A percentile compares a stretch with the other conserved stretches of the same genome.
These are phyloP conservation scores for Crossocerus cetratus DNA, from an alignment of 2,888 invertebrate genomes.

Conservation along the genomic window DNA sequence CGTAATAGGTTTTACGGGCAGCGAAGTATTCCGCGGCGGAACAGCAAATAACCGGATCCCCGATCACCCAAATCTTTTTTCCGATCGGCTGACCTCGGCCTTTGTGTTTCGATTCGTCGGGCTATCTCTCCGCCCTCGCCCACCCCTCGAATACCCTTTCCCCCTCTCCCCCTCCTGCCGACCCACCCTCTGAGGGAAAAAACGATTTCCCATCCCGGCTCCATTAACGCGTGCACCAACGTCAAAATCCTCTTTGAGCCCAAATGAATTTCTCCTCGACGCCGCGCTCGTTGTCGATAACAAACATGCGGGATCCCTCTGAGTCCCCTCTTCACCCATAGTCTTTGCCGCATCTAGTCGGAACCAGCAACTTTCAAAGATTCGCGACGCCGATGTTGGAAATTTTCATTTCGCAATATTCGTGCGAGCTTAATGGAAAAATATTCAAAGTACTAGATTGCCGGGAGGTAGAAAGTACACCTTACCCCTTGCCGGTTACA, in stretches of 20 bases:
- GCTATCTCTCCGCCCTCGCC: background rate
- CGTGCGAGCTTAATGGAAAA: no score
- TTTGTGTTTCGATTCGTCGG: constrained; percentile 1
- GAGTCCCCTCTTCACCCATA: no score
- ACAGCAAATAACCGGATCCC: background rate
- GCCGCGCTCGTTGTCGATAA: constrained; percentile 24
- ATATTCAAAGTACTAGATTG: no score
- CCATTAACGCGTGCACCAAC: constrained; percentile 17
- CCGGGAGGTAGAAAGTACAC: no score
- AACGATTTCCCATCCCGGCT: constrained; percentile 10
- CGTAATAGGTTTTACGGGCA: background rate
- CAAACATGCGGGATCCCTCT: constrained; percentile 9
- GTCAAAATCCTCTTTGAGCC: constrained; percentile 17
- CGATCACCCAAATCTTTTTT: constrained; percentile 4
- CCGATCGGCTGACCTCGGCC: constrained; percentile 9
- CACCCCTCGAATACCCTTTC: constrained; percentile 6
- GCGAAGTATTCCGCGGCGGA: background rate
- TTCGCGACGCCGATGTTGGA: no score
- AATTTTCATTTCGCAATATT: no score
- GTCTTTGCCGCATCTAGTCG: no score
- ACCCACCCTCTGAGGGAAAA: background rate
- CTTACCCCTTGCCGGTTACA: no score
- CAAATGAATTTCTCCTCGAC: constrained; percentile 18
- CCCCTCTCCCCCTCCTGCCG: background rate
- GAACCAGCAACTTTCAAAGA: no score